Conservation (phyloP, 1,140 invertebrate genomes). For the Meloidogyne floridensis region DNA sequence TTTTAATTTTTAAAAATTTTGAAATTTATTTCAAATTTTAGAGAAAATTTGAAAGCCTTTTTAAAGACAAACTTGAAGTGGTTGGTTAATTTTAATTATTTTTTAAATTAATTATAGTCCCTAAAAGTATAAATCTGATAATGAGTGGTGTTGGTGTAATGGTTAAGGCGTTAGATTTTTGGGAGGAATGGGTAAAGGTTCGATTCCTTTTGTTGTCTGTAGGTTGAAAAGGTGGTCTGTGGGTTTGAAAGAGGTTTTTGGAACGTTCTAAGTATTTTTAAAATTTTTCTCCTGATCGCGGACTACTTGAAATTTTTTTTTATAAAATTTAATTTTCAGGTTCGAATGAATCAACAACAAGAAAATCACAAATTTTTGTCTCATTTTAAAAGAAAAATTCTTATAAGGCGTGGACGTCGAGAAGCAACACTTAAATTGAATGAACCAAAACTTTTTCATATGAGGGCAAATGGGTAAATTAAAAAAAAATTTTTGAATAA, state of each 20-base stretch:
- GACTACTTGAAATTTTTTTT: no score
- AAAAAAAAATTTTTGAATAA: no score
- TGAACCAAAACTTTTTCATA: conserved; percentile 87
- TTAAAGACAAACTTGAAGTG: conserved; percentile 92
- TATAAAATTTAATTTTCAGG: neutral
- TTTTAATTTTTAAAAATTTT: conserved; percentile 9
- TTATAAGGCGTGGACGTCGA: conserved; percentile 80
- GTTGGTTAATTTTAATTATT: conserved; percentile 57
- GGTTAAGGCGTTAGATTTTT: neutral
- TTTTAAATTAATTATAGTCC: neutral
- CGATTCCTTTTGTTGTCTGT: no score
- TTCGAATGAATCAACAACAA: conserved; percentile 80
- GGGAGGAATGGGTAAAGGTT: no score
- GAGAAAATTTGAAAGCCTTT: conserved; percentile 93
- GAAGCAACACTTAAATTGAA: conserved; percentile 67
- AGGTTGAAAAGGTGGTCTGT: no score
- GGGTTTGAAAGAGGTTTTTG: no score
- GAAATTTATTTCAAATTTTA: conserved; percentile 74
- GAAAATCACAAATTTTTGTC: conserved; percentile 98
- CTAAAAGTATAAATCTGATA: no score
- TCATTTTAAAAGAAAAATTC: conserved; percentile 92
- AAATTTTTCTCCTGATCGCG: no score
- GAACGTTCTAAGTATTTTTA: no score
- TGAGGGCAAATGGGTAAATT: conserved; percentile 85
- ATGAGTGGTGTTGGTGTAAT: neutral